Evolutionary conservation across 2,113 vertebrate species (phyloP).

Genomic region (Alethe castanea): DNA sequence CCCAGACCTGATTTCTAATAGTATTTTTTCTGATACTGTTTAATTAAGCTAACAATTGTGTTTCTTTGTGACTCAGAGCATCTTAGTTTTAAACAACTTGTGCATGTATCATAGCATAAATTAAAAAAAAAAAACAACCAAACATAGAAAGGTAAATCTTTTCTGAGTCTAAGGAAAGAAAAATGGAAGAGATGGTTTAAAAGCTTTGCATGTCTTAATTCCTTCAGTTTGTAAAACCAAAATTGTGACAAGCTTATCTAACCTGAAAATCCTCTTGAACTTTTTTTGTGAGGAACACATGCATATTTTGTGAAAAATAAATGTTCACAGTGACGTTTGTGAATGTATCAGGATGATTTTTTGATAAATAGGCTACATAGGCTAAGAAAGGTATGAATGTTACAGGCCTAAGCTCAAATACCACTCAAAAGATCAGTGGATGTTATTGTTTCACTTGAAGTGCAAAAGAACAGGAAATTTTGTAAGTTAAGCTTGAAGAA

Average conservation of each 20-base stretch:
- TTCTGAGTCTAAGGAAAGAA: not conserved
- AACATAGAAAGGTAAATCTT: not conserved
- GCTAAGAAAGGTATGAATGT: not conserved
- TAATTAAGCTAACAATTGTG: not conserved
- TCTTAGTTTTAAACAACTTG: not conserved
- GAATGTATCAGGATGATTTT: not conserved
- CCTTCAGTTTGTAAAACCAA: not conserved
- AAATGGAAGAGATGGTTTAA: not conserved
- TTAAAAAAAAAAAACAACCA: not conserved
- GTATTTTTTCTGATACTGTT: not conserved
- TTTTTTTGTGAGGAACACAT: not conserved
- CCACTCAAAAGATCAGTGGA: not conserved
- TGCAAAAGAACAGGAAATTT: not conserved
- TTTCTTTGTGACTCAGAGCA: not conserved
- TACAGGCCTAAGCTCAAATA: not conserved
- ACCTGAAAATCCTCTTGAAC: not conserved
- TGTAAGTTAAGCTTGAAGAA: not conserved
- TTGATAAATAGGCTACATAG: not conserved
- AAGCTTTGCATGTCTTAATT: not conserved
- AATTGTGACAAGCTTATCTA: not conserved
- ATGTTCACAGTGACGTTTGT: not conserved
- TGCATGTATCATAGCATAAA: not conserved
- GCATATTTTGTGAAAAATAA: not conserved
- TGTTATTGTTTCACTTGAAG: not conserved
- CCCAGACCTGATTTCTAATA: not conserved